phyloP scores from a whole-genome alignment of 1,140 invertebrate species.

The Calycopis cecrops region DNA sequence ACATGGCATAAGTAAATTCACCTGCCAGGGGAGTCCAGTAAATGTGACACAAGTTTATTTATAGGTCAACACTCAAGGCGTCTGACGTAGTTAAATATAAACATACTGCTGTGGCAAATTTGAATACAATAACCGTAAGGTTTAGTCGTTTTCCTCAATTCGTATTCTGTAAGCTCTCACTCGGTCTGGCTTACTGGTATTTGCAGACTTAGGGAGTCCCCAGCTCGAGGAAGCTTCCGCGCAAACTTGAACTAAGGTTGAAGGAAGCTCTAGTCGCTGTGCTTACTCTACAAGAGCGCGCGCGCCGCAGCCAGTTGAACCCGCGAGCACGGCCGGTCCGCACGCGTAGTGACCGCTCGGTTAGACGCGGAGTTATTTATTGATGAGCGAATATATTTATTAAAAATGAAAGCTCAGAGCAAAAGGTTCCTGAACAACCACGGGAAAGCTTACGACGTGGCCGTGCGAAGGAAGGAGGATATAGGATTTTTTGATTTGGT shows the following conservation, averaged over 20 bases:
- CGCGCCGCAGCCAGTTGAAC: not conserved
- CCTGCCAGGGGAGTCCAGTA: too few relatives aligned
- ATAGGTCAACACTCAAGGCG: too few relatives aligned
- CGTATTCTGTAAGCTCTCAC: too few relatives aligned
- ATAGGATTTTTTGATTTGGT: slow-evolving; percentile 40
- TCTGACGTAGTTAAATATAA: too few relatives aligned
- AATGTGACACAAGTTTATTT: too few relatives aligned
- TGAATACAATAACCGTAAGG: not conserved
- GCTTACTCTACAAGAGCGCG: not conserved
- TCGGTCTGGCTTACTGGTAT: too few relatives aligned
- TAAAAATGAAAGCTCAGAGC: slow-evolving; percentile 38
- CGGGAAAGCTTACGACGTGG: slow-evolving; percentile 33
- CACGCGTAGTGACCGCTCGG: slow-evolving; percentile 4
- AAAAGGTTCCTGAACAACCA: slow-evolving; percentile 35
- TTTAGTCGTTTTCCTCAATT: not conserved
- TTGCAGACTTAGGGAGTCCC: not conserved
- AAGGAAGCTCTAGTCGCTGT: not conserved
- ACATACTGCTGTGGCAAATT: too few relatives aligned
- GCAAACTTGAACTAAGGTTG: not conserved
- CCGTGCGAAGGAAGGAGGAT: slow-evolving; percentile 16
- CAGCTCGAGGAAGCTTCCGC: not conserved
- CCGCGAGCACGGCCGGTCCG: not conserved
- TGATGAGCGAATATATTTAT: slow-evolving; percentile 7
- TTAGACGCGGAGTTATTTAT: slow-evolving; percentile 5
- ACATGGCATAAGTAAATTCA: too few relatives aligned